These are phyloP conservation scores for Tubulanus polymorphus DNA, from an alignment of 2,888 invertebrate species.

Conservation along the genomic window DNA sequence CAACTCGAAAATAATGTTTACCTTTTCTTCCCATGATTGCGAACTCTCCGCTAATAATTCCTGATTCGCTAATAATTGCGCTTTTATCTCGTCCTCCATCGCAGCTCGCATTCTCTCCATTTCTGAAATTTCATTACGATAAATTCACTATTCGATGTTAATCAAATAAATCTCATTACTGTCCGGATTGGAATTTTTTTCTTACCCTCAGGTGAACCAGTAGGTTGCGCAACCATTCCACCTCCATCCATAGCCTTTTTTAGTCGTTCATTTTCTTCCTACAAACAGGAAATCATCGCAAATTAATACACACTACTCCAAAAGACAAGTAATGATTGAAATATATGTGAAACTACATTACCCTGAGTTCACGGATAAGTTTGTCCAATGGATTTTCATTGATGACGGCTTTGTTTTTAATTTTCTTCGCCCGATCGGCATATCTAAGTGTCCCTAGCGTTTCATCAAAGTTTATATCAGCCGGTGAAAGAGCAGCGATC, in stretches of 20 bases:
- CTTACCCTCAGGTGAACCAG: conserved; percentile 25
- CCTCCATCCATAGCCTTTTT: conserved; percentile 45
- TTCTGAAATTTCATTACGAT: conserved; percentile 32
- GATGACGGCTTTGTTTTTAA: conserved; percentile 53
- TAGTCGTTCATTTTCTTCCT: conserved; percentile 52
- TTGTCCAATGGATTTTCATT: conserved; percentile 54
- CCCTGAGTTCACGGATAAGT: conserved; percentile 51
- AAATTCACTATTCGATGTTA: no score
- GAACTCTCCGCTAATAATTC: conserved; percentile 36
- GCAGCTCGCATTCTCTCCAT: conserved; percentile 41
- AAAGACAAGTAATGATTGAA: no score
- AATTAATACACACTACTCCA: no score
- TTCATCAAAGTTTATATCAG: conserved; percentile 54
- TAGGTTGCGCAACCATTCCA: conserved; percentile 18
- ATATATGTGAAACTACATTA: no score
- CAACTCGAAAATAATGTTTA: no score
- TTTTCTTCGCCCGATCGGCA: conserved; percentile 54
- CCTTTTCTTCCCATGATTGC: conserved; percentile 49
- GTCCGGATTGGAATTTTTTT: no score
- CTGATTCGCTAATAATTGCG: conserved; percentile 49
- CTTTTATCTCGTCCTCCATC: conserved; percentile 50
- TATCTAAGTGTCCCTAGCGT: conserved; percentile 51
- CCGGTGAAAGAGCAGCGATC: conserved; percentile 54
- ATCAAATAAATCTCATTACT: no score
- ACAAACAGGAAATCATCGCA: background rate